Evolutionary conservation across 2,113 vertebrate species (phyloP).

Genomic region (Peromyscus californicus): DNA sequence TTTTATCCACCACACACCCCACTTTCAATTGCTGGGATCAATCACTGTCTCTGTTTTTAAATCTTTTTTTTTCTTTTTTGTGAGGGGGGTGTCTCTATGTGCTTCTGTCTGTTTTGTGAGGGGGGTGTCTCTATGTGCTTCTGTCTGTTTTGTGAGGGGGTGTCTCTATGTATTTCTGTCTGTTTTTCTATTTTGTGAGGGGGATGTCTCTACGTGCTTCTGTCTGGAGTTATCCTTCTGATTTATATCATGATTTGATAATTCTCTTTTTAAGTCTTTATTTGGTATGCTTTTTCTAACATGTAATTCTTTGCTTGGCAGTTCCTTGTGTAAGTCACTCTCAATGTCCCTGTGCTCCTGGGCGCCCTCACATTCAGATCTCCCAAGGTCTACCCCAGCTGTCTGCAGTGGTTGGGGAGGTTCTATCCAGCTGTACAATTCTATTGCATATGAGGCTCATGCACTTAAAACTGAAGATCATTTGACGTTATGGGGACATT

Average conservation of each 20-base stretch:
- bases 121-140: too few relatives aligned
- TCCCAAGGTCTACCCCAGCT: neutral
- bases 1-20: neutral
- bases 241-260: neutral
- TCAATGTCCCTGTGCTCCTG: neutral
- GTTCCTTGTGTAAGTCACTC: neutral
- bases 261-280: neutral
- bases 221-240: neutral
- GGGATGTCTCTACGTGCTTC: neutral
- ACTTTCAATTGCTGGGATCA: neutral
- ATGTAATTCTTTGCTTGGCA: neutral
- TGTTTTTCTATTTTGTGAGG: too few relatives aligned
- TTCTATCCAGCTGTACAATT: neutral
- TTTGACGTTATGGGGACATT: neutral
- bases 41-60: neutral
- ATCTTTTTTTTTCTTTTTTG: too few relatives aligned
- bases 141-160: too few relatives aligned
- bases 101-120: too few relatives aligned
- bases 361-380: neutral
- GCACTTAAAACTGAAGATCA: neutral
- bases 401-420: neutral
- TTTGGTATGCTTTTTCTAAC: neutral
- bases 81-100: too few relatives aligned
- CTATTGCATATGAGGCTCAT: too few relatives aligned
- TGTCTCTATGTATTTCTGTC: too few relatives aligned